phyloP scores from a whole-genome alignment of 2,888 invertebrate species.

The Gibbula magus region DNA sequence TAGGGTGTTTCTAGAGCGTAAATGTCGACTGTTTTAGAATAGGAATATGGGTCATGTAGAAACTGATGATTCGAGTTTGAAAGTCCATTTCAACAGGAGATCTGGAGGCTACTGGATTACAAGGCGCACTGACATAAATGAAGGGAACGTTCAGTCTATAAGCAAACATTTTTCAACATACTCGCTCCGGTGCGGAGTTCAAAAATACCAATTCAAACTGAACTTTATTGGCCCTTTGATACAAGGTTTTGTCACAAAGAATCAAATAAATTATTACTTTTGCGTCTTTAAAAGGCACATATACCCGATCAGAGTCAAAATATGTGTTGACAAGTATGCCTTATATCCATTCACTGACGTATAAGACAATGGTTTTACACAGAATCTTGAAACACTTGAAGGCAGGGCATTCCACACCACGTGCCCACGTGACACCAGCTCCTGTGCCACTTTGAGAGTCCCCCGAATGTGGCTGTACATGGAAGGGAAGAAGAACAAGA shows the following conservation, averaged over 20 bases:
- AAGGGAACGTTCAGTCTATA: conserved; percentile 34
- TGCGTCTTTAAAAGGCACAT: background rate
- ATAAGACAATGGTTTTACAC: background rate
- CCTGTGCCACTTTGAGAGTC: background rate
- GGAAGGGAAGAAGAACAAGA: background rate
- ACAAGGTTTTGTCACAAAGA: background rate
- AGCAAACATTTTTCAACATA: conserved; percentile 30
- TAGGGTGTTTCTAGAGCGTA: conserved; percentile 42
- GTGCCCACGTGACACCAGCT: background rate
- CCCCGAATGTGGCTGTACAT: background rate
- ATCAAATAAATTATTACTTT: background rate
- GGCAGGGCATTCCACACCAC: background rate
- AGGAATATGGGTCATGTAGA: too few relatives aligned
- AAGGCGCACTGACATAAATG: conserved; percentile 19
- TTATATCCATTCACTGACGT: too few relatives aligned
- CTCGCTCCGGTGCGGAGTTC: conserved; percentile 20
- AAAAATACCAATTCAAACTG: conserved; percentile 39
- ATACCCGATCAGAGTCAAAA: background rate
- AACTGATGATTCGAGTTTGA: background rate
- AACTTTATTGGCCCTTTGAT: background rate
- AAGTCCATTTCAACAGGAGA: conserved; percentile 27
- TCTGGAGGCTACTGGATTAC: background rate
- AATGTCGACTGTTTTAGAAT: conserved; percentile 25
- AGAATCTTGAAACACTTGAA: background rate
- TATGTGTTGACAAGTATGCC: background rate